A percentile compares a stretch with the other conserved stretches of the same genome.
Evolutionary conservation across 2,113 vertebrate species (phyloP).

Genomic region (Neopipo cinnamomea): DNA sequence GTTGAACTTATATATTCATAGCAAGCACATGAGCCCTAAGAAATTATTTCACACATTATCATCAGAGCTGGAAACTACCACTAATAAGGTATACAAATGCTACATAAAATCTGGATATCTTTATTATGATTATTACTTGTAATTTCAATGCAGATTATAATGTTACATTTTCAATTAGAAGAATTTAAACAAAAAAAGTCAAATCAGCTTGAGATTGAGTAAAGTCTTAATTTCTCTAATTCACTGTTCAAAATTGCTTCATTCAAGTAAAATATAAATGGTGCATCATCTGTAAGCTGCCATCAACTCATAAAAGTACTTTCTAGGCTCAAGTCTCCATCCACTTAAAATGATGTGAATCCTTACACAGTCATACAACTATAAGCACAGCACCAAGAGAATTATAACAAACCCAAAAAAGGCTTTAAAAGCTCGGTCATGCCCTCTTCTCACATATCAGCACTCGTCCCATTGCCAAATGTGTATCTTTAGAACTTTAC

Average conservation of each 20-base stretch:
- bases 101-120: not conserved
- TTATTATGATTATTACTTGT: not conserved
- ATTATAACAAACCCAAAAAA: not conserved
- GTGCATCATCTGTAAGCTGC: not conserved
- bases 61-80: constrained; percentile 42
- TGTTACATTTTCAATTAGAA: not conserved
- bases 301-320: not conserved
- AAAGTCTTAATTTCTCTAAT: not conserved
- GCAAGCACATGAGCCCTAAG: constrained; percentile 14
- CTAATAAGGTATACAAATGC: constrained; percentile 31
- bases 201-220: not conserved
- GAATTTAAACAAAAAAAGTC: not conserved
- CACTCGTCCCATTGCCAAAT: not conserved
- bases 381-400: not conserved
- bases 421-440: not conserved
- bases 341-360: not conserved
- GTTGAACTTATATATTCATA: constrained; percentile 56
- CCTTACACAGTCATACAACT: not conserved
- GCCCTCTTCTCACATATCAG: not conserved
- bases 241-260: not conserved
- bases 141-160: not conserved
- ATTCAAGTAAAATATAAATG: not conserved
- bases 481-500: not conserved
- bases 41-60: constrained; percentile 43
- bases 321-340: not conserved